phyloP scores from a whole-genome alignment of 92 coral and sea anemone genomes.

The Epizoanthus ramosus region DNA sequence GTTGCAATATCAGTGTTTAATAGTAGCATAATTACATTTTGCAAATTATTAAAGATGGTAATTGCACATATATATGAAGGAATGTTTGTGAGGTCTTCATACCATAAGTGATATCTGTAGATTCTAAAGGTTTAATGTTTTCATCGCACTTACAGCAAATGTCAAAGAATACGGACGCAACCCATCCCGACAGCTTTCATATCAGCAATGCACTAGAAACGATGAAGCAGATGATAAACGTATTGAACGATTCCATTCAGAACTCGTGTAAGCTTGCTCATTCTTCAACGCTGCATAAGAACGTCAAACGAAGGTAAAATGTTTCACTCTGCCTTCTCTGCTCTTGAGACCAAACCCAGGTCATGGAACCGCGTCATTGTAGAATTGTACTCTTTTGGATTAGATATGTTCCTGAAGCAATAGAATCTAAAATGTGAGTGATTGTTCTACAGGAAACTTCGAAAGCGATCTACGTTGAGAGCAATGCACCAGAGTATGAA shows the following conservation, averaged over 20 bases:
- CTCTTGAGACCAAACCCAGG: too few relatives aligned
- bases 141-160: constrained; percentile 72
- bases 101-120: too few relatives aligned
- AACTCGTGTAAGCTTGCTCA: constrained; percentile 79
- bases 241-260: constrained; percentile 96
- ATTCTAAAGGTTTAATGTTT: too few relatives aligned
- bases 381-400: neutral
- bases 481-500: constrained; percentile 61
- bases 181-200: constrained; percentile 96
- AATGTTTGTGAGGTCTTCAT: too few relatives aligned
- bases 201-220: constrained; percentile 89
- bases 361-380: neutral
- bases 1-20: too few relatives aligned
- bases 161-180: constrained; percentile 87
- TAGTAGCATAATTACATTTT: too few relatives aligned
- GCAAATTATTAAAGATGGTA: too few relatives aligned
- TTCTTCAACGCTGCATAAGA: constrained; percentile 57
- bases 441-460: constrained; percentile 47
- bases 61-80: too few relatives aligned
- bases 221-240: constrained; percentile 91
- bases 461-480: constrained; percentile 60
- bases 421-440: neutral
- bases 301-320: constrained; percentile 61
- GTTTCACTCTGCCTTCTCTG: too few relatives aligned
- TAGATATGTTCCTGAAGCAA: too few relatives aligned